Evolutionary conservation across 2,797 vertebrate genomes (phyloP), one percentile per base, ranked within the genome.

Genomic region (Falco cherrug): DNA sequence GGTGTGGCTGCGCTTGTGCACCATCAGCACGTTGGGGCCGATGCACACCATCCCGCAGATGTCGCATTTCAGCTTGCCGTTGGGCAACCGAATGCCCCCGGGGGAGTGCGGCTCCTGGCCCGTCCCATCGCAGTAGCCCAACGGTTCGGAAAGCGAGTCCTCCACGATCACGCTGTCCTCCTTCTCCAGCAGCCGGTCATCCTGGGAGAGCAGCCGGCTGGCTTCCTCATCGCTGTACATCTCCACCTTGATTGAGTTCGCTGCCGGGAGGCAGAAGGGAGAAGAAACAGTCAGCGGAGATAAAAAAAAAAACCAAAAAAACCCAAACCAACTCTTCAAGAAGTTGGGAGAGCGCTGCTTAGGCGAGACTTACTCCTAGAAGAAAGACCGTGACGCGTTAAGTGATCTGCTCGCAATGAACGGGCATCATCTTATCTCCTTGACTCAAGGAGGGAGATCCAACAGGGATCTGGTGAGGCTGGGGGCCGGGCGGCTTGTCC

Each of bases 1-100:
- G 13, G 99, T 99, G 98, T 99, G 99, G 98, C 99, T 99, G 91
- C 99, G 99, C 87, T 99, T 99, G 98, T 99, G 99, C 94, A 99
- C 99, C 99, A 99, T 99, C 65, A 99, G 98, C 89, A 99, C 99
- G 33, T 99, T 99, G 95, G 99, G 99, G 77, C 99, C 99, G 16
- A 99, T 99, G 97, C 99, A 99, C 96, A 99, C 98, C 99, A 99
- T 99, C 50, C 99, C 99, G 10, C 99, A 99, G 95, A 99, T 98
- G 67, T 99, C 99, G 70, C 99, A 99, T 93, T 99, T 99, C 78
- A 99, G 98, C 93, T 99, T 99, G 95, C 99, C 99, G 5, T 99
- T 99, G 95, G 99, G 99, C 65, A 99, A 97, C 18, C 99, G 99
- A 89, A 99, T 99, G 65, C 99, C 99, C 20, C 99, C 99, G 1